Base-by-base conservation (phyloP, 1,140 invertebrate genomes). In the Lucilia sericata region DNA sequence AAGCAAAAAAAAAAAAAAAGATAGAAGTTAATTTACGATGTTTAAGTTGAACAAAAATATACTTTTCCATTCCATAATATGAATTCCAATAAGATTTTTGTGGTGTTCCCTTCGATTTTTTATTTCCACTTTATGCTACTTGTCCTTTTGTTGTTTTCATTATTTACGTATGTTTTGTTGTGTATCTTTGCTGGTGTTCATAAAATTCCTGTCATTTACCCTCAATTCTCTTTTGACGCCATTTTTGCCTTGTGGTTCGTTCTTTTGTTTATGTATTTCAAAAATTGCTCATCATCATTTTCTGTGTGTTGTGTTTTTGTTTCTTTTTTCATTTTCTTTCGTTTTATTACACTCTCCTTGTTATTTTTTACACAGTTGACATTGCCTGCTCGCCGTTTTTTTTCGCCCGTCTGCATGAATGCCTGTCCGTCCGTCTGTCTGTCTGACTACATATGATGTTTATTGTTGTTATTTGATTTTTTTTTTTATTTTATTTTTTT, bases 171-270 rank as follows among this genome's bases (percentile, higher is more conserved):
- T 55, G 17, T 55, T 55, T 55, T n/a, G 17, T 55, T 55, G 7
- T n/a, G 51, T 17, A 55, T 55, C 51, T 55, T 55, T 55, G 51
- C 21, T 51, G n/a, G n/a, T 80, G 42, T 80, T 70, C 21, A 70
- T 70, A 70, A 70, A 70, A 70, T 21, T 70, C 65, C 65, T 25
- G 65, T 21, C 65, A 70, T 70, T 70, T 70, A 70, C 65, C 65
- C 21, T 3, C 21, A 3, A 21, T 49, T 80, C 76, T 80, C 76
- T 80, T 80, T 80, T 51, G 76, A 80, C 76, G 76, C 76, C 76
- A 80, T 80, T 10, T 80, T 80, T 80, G 65, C 65, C 65, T 70
- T 70, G 65, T 70, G n/a, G 5, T 70, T 70, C 19, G 19, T 19
- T 70, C 7, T 21, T 70, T 70, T 70, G n/a, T 70, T 70, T 70